phyloP scores from a whole-genome alignment of 1,140 invertebrate species.

The Ylistrum balloti region DNA sequence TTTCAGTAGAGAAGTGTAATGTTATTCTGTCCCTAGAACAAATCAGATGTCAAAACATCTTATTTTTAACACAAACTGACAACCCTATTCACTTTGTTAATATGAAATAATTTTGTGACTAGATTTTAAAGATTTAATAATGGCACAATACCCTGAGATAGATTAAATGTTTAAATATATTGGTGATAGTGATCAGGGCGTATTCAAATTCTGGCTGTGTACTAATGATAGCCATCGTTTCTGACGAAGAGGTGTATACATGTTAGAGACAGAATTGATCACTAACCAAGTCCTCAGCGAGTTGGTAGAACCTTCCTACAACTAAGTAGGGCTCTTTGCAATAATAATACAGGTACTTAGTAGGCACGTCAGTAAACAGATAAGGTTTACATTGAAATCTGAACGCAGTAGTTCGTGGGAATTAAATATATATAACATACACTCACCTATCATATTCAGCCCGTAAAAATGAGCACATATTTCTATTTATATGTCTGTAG shows the following conservation, averaged over 20 bases:
- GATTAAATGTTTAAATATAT: slow-evolving; percentile 36
- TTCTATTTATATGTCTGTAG: background rate
- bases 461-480: background rate
- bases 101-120: slow-evolving; percentile 36
- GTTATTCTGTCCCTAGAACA: background rate
- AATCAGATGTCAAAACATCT: background rate
- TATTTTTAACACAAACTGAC: background rate
- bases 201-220: background rate
- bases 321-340: background rate
- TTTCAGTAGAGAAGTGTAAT: background rate
- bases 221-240: background rate
- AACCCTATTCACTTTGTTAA: background rate
- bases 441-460: slow-evolving; percentile 22
- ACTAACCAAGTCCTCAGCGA: background rate
- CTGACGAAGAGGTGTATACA: background rate
- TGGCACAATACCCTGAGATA: background rate
- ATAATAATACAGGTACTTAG: slow-evolving; percentile 11
- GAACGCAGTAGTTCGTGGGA: background rate
- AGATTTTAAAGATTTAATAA: slow-evolving; percentile 12
- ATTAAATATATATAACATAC: background rate
- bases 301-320: background rate
- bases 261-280: background rate
- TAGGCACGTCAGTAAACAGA: slow-evolving; percentile 12
- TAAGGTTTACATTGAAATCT: slow-evolving; percentile 21
- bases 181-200: slow-evolving; percentile 15